A percentile compares a stretch with the other conserved stretches of the same genome.
These are phyloP conservation scores for Goniozus legneri DNA, from an alignment of 1,140 invertebrate species.

Conservation along the genomic window DNA sequence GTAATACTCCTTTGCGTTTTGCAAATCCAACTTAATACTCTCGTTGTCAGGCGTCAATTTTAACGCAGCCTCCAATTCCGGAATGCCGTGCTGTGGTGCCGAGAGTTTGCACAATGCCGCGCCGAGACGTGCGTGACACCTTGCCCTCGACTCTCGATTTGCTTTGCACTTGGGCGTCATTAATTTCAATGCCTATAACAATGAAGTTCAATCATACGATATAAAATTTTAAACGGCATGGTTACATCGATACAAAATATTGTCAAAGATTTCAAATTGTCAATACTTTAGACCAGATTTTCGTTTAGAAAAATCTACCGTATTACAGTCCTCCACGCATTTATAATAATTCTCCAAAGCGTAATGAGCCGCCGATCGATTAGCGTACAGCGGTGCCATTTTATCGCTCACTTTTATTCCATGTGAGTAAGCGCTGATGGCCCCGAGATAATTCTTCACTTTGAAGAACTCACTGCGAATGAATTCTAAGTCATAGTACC, in stretches of 20 bases:
- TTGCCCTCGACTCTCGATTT: conserved; percentile 67
- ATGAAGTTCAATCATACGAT: too few species aligned
- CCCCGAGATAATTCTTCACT: conserved; percentile 71
- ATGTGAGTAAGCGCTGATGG: conserved; percentile 76
- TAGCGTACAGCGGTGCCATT: conserved; percentile 70
- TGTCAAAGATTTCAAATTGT: too few species aligned
- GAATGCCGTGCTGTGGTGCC: conserved; percentile 67
- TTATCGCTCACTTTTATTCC: conserved; percentile 73
- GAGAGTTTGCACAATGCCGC: conserved; percentile 70
- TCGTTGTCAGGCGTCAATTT: conserved; percentile 60
- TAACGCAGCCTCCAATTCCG: conserved; percentile 70
- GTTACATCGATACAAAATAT: too few species aligned
- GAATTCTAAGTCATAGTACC: too few species aligned
- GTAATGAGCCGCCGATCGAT: conserved; percentile 74
- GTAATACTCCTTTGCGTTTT: conserved; percentile 31
- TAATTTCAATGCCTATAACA: conserved; percentile 66
- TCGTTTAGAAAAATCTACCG: too few species aligned
- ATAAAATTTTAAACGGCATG: too few species aligned
- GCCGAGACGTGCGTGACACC: conserved; percentile 68
- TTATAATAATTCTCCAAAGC: conserved; percentile 70
- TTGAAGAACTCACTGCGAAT: conserved; percentile 66
- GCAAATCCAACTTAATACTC: conserved; percentile 50
- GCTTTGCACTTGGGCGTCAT: conserved; percentile 66
- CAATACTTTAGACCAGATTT: too few species aligned
- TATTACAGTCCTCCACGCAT: conserved; percentile 63